phyloP scores from a whole-genome alignment of 2,797 vertebrate species.

The Phalloptychus januarius region DNA sequence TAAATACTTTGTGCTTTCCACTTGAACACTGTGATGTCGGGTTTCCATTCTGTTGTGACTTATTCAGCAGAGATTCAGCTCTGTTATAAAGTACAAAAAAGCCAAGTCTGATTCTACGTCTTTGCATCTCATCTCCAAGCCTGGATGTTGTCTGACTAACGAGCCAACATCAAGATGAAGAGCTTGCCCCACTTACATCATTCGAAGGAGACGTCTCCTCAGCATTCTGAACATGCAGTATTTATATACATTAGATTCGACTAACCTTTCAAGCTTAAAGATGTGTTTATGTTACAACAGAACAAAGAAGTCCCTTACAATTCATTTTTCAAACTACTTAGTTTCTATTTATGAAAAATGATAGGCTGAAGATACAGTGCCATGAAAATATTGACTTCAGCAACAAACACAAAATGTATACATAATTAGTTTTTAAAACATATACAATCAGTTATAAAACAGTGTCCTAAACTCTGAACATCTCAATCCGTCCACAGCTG shows the following conservation, averaged over 20 bases:
- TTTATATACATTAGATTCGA: slow-evolving; percentile 1
- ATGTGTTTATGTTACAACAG: background rate
- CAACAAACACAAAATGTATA: background rate
- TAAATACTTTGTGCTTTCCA: background rate
- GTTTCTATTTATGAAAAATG: background rate
- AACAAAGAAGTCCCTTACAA: background rate
- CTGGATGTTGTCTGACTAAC: background rate
- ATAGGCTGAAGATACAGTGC: background rate
- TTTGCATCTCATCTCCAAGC: background rate
- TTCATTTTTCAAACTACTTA: background rate
- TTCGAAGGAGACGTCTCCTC: background rate
- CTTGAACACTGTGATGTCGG: background rate
- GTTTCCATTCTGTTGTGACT: background rate
- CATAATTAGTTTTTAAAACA: background rate
- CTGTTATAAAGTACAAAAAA: background rate
- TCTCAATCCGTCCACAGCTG: background rate
- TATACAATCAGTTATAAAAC: background rate
- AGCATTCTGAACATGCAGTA: background rate
- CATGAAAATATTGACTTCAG: background rate
- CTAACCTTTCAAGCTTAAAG: too few species aligned
- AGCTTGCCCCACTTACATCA: background rate
- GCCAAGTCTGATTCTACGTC: background rate
- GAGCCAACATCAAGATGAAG: background rate
- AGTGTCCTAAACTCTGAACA: background rate
- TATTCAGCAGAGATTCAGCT: background rate